These are phyloP conservation scores for Lordiphosa mommai DNA, from an alignment of 1,140 invertebrate species.

Conservation along the genomic window DNA sequence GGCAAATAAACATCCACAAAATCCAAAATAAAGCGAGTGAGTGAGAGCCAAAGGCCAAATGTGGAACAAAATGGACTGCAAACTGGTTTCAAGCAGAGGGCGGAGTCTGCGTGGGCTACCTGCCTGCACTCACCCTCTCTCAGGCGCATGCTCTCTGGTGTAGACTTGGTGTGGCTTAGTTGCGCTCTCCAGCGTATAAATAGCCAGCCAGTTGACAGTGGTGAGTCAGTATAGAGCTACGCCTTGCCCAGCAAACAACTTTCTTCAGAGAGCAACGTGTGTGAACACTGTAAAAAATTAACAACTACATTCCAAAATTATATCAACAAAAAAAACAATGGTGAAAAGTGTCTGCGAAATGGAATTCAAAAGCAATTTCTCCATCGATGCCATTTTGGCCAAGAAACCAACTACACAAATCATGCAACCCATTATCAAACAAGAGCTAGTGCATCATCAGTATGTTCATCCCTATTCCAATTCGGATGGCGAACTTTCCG, in stretches of 20 bases:
- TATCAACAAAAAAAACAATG: conserved; percentile 24
- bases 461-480: conserved; percentile 73
- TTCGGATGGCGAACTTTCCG: conserved; percentile 62
- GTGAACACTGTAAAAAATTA: conserved; percentile 7
- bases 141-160: conserved; percentile 10
- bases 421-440: conserved; percentile 40
- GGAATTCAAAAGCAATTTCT: conserved; percentile 84
- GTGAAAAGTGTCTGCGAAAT: conserved; percentile 75
- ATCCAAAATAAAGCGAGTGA: conserved; percentile 54
- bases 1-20: conserved; percentile 78
- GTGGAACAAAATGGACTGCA: conserved; percentile 69
- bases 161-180: conserved; percentile 27
- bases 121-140: not conserved
- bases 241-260: conserved; percentile 39
- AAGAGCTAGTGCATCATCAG: conserved; percentile 23
- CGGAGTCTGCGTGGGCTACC: conserved; percentile 26
- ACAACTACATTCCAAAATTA: conserved; percentile 1
- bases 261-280: conserved; percentile 32
- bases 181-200: conserved; percentile 45
- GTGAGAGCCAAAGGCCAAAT: conserved; percentile 16
- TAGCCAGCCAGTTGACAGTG: conserved; percentile 33
- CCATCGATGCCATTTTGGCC: conserved; percentile 86
- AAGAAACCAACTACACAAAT: conserved; percentile 50
- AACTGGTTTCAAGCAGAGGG: conserved; percentile 34
- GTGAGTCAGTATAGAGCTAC: conserved; percentile 63